phyloP scores from a whole-genome alignment of 2,888 invertebrate genomes.

The Mesoligia furuncula region DNA sequence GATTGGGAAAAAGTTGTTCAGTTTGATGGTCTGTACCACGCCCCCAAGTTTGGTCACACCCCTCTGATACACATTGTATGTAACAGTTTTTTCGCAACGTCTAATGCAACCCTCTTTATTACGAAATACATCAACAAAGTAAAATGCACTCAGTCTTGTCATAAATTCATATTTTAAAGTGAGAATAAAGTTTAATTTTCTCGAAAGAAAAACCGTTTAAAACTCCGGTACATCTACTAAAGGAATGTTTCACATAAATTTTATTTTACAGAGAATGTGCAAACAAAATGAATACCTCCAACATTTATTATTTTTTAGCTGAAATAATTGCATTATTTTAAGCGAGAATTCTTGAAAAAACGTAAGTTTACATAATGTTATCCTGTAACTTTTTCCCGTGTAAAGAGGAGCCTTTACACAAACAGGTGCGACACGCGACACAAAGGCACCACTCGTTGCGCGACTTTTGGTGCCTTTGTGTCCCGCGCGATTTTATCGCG shows the following conservation, averaged over 20 bases:
- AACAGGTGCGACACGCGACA: too few relatives aligned
- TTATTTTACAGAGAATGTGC: conserved; percentile 20
- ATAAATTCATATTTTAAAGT: conserved; percentile 48
- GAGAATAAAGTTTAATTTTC: conserved; percentile 35
- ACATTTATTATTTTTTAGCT: conserved; percentile 24
- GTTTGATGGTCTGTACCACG: too few relatives aligned
- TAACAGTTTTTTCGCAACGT: background rate
- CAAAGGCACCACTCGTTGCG: too few relatives aligned
- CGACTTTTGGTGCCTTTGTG: too few relatives aligned
- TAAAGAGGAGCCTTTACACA: too few relatives aligned
- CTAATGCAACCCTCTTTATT: conserved; percentile 15
- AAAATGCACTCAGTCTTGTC: conserved; percentile 9
- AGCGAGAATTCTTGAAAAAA: background rate
- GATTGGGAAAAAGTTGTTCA: too few relatives aligned
- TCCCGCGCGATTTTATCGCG: too few relatives aligned
- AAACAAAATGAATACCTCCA: conserved; percentile 27
- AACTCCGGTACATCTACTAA: conserved; percentile 6
- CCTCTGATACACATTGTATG: too few relatives aligned
- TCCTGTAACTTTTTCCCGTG: background rate
- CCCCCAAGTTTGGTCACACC: too few relatives aligned
- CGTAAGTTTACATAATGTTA: background rate
- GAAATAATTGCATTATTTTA: conserved; percentile 15
- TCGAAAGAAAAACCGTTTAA: conserved; percentile 19
- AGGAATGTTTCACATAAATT: conserved; percentile 33
- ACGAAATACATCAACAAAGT: conserved; percentile 16